phyloP scores from a whole-genome alignment of 2,797 vertebrate species.

The Gymnopithys bicolor region DNA sequence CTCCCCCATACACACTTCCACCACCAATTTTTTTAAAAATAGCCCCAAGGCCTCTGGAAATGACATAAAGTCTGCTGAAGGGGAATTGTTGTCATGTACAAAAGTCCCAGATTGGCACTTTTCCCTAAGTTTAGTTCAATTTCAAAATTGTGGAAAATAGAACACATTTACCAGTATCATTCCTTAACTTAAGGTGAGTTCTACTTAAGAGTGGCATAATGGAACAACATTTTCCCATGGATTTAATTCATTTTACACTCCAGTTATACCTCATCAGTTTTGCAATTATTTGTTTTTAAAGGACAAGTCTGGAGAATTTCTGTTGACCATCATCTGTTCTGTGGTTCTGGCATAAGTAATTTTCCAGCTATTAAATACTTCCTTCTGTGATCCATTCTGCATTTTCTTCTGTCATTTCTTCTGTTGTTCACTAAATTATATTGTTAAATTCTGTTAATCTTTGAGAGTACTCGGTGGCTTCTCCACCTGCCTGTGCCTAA shows the following conservation, averaged over 20 bases:
- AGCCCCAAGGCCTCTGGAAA: not conserved
- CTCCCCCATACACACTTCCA: rapidly evolving
- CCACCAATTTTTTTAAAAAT: not conserved
- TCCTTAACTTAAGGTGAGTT: not conserved
- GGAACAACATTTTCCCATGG: not conserved
- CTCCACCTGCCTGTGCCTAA: not conserved
- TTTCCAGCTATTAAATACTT: not conserved
- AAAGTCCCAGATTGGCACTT: not conserved
- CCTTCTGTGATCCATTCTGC: not conserved
- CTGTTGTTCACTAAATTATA: not conserved
- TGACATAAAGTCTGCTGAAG: not conserved
- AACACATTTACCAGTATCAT: not conserved
- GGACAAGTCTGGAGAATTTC: not conserved
- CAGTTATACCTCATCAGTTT: not conserved
- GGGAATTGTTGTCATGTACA: not conserved
- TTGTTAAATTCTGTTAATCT: not conserved
- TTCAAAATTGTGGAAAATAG: not conserved
- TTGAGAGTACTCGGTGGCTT: not conserved
- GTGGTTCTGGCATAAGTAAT: not conserved
- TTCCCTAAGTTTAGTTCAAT: not conserved
- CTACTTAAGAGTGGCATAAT: not conserved
- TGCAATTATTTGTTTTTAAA: not conserved
- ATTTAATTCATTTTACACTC: not conserved
- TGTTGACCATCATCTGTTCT: not conserved
- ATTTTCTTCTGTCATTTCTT: not conserved